Evolutionary conservation across 1,140 invertebrate species (phyloP).

Genomic region (Cotesia chilonis): DNA sequence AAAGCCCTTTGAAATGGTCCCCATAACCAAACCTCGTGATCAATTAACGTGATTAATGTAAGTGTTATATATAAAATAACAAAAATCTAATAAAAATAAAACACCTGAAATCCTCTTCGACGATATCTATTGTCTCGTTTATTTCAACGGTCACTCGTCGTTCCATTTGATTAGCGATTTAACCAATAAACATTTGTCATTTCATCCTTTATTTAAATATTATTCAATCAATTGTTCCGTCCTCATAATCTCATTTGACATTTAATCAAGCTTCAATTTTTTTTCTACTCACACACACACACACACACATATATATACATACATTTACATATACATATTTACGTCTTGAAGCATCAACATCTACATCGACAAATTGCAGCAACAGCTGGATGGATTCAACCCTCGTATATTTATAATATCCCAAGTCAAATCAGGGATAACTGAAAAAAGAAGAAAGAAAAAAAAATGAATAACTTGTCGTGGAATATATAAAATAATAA

Average conservation of each 20-base stretch:
- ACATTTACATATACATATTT: too few species aligned
- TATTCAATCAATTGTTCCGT: not conserved
- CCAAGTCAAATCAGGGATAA: constrained; percentile 11
- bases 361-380: too few species aligned
- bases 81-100: not conserved
- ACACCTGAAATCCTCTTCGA: too few species aligned
- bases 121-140: constrained; percentile 1
- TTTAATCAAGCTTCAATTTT: constrained; percentile 2
- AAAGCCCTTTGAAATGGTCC: too few species aligned
- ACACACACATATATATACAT: too few species aligned
- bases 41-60: too few species aligned
- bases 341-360: too few species aligned
- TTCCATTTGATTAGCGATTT: not conserved
- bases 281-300: not conserved
- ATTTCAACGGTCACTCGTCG: constrained; percentile 12
- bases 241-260: constrained; percentile 9
- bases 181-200: not conserved
- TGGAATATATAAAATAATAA: not conserved
- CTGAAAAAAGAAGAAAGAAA: too few species aligned
- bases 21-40: too few species aligned
- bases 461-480: too few species aligned
- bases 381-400: too few species aligned
- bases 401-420: constrained; percentile 2
- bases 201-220: constrained; percentile 11
- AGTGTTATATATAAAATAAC: not conserved